phyloP scores from a whole-genome alignment of 2,113 vertebrate genomes.

The Alethe castanea region DNA sequence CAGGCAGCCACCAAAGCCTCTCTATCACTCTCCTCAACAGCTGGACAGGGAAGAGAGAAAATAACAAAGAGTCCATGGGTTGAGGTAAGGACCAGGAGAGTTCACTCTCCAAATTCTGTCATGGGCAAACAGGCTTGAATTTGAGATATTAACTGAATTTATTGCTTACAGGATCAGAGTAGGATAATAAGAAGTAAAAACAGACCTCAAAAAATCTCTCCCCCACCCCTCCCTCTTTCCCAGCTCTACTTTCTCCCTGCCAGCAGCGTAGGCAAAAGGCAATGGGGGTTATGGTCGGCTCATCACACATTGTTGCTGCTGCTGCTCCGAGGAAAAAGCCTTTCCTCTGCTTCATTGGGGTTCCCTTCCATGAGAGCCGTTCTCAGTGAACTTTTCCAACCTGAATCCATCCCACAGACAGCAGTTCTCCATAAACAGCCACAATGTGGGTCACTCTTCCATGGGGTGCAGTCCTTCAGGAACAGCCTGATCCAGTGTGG shows the following conservation, averaged over 20 bases:
- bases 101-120: neutral
- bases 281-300: no score
- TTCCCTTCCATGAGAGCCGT: neutral
- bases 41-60: neutral
- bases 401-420: neutral
- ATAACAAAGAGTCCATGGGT: neutral
- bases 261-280: neutral
- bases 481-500: neutral
- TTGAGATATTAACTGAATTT: neutral
- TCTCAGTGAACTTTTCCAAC: neutral
- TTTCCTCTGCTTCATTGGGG: neutral
- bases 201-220: neutral
- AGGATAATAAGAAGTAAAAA: neutral
- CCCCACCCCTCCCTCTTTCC: neutral
- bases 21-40: neutral
- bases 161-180: neutral
- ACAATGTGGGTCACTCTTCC: neutral
- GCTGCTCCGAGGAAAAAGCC: neutral
- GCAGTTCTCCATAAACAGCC: neutral
- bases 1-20: neutral
- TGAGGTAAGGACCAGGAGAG: neutral
- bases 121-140: fast-evolving
- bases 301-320: neutral
- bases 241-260: neutral
- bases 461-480: fast-evolving